phyloP scores from a whole-genome alignment of 35 echinoderm and acorn worm species.

The Apostichopus japonicus region DNA sequence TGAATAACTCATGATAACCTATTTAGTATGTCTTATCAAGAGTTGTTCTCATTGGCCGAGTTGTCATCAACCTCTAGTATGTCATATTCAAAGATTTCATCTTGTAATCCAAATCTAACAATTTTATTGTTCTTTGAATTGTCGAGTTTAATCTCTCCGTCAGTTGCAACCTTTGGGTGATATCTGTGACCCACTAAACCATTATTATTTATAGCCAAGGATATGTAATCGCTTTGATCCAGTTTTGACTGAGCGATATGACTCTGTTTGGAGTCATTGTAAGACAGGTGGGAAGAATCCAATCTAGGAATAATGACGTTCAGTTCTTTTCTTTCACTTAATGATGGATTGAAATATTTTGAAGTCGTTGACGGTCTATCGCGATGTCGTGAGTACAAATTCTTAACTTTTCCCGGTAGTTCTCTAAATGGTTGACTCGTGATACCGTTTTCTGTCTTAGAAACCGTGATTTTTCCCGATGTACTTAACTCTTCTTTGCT shows the following conservation, averaged over 20 bases:
- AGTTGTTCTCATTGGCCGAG: neutral
- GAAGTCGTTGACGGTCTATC: slow-evolving; percentile 13
- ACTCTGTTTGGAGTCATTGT: neutral
- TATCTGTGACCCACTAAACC: neutral
- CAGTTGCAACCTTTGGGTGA: neutral
- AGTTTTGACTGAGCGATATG: neutral
- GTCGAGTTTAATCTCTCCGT: neutral
- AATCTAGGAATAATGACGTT: neutral
- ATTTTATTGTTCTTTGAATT: neutral
- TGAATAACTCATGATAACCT: too few relatives aligned
- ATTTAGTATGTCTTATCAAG: neutral
- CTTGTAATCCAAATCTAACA: slow-evolving; percentile 9
- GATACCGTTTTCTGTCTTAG: neutral
- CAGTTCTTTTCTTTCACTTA: neutral
- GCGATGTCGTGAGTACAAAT: neutral
- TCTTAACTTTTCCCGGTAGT: neutral
- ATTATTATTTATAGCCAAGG: slow-evolving; percentile 2
- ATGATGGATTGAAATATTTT: neutral
- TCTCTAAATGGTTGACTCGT: neutral
- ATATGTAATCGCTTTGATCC: slow-evolving; percentile 21
- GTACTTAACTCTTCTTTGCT: neutral
- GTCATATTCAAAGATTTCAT: slow-evolving; percentile 32
- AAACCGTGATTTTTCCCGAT: neutral
- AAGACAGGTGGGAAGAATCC: neutral
- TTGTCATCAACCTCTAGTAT: neutral